Conservation (phyloP, 2,113 vertebrate genomes). For the Orthochromis indermauri region DNA sequence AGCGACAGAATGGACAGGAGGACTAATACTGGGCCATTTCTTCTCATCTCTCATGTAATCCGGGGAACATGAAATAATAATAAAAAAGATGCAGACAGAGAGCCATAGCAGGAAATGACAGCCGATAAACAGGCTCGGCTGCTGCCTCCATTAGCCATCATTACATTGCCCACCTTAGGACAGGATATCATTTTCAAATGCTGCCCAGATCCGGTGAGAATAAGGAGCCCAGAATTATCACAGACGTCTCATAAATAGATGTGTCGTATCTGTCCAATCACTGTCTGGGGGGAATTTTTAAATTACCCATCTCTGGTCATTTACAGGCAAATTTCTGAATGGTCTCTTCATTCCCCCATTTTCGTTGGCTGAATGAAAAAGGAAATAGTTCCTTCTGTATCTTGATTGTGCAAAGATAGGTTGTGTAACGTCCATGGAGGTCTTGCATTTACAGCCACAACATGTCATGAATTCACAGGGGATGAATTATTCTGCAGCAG, state of each 20-base stretch:
- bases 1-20: background rate
- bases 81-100: background rate
- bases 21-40: background rate
- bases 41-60: background rate
- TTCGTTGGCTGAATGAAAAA: background rate
- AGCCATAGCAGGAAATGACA: slow-evolving; percentile 46
- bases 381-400: background rate
- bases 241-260: slow-evolving; percentile 37
- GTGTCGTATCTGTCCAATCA: slow-evolving; percentile 31
- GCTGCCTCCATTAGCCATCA: slow-evolving; percentile 56
- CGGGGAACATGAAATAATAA: background rate
- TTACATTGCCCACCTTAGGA: slow-evolving; percentile 41
- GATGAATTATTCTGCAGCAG: background rate
- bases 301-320: slow-evolving; percentile 11
- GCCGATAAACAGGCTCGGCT: slow-evolving; percentile 44
- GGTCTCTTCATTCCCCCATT: background rate
- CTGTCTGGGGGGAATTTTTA: background rate
- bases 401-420: background rate
- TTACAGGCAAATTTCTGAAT: slow-evolving; percentile 3
- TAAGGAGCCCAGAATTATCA: slow-evolving; percentile 20
- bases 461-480: background rate
- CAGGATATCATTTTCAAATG: slow-evolving; percentile 35
- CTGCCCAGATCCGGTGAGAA: background rate
- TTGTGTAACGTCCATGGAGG: background rate
- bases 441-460: background rate